Evolutionary conservation across 2,888 invertebrate genomes (phyloP).

Genomic region (Apamea monoglypha): DNA sequence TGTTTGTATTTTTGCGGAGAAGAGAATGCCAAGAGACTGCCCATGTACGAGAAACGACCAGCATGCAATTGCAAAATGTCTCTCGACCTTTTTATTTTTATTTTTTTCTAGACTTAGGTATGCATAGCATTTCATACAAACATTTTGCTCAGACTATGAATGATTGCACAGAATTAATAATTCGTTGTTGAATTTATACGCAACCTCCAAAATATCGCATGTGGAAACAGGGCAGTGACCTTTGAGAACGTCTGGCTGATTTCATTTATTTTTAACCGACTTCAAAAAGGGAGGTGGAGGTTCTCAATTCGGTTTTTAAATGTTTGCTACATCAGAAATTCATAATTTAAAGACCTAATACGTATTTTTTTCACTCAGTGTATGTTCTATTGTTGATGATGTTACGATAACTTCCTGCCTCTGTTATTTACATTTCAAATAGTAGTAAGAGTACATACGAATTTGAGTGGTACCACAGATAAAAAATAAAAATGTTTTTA

Average conservation of each 20-base stretch:
- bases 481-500: too few species aligned
- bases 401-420: too few species aligned
- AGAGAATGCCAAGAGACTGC: not conserved
- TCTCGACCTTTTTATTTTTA: not conserved
- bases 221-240: slow-evolving; percentile 1
- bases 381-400: too few species aligned
- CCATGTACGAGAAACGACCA: too few species aligned
- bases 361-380: too few species aligned
- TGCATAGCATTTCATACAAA: not conserved
- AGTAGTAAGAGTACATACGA: too few species aligned
- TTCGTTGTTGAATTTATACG: not conserved
- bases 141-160: not conserved
- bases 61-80: not conserved
- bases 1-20: not conserved
- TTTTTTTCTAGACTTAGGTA: too few species aligned
- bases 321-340: not conserved
- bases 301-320: not conserved
- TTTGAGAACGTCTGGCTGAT: not conserved
- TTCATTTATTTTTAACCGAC: not conserved
- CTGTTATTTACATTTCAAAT: too few species aligned
- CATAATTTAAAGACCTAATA: not conserved
- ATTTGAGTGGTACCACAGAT: too few species aligned
- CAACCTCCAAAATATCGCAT: slow-evolving; percentile 8
- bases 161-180: slow-evolving; percentile 15
- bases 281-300: too few species aligned